phyloP scores from a whole-genome alignment of 2,888 invertebrate genomes.

The Athalia rosae region DNA sequence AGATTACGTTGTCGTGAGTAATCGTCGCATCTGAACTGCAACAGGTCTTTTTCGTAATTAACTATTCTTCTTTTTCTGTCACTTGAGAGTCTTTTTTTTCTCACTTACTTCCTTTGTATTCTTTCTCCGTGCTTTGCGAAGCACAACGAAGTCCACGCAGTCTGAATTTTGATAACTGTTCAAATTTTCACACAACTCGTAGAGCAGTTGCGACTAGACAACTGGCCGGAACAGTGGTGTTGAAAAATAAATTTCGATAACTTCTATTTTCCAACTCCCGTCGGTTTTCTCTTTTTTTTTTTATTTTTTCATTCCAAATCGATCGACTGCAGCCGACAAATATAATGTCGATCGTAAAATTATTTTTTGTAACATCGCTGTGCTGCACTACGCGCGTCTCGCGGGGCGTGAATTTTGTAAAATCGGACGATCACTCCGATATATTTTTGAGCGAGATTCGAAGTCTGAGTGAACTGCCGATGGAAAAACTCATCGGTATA shows the following conservation, averaged over 20 bases:
- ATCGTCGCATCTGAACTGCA: no score
- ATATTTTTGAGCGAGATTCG: slow-evolving; percentile 65
- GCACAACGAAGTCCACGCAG: slow-evolving; percentile 27
- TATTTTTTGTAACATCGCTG: no score
- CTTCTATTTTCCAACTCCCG: no score
- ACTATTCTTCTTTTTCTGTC: neutral
- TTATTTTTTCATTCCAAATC: no score
- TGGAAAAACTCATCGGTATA: slow-evolving; percentile 82
- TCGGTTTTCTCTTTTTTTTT: no score
- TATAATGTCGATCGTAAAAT: no score
- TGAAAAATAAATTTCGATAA: no score
- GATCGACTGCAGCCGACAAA: no score
- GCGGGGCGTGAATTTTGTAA: neutral
- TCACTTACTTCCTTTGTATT: neutral
- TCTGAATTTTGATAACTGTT: slow-evolving; percentile 27
- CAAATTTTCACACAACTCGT: neutral
- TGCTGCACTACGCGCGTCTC: no score
- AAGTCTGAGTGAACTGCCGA: slow-evolving; percentile 81
- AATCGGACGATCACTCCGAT: slow-evolving; percentile 6
- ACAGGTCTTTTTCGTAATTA: neutral
- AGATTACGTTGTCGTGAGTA: slow-evolving; percentile 10
- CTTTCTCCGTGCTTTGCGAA: slow-evolving; percentile 27
- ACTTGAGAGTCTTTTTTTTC: neutral
- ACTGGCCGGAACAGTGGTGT: neutral
- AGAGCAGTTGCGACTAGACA: slow-evolving; percentile 3